Conservation (phyloP, 2,113 vertebrate species). For the Tursiops truncatus region DNA sequence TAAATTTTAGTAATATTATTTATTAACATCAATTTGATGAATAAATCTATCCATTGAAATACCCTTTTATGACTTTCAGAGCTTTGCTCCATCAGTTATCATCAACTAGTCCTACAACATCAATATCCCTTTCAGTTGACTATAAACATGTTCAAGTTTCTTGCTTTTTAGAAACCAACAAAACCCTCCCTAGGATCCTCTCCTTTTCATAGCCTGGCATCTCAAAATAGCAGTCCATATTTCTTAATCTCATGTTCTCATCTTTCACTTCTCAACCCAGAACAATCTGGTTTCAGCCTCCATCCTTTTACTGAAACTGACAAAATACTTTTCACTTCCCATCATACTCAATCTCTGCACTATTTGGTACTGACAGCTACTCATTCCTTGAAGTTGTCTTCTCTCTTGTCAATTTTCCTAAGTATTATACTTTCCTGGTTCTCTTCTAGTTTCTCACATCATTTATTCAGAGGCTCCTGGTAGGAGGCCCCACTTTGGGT, state of each 20-base stretch:
- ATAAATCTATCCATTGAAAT: neutral
- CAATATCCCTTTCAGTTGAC: neutral
- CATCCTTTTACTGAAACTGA: neutral
- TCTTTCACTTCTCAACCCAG: neutral
- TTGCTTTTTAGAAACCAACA: neutral
- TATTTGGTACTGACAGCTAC: neutral
- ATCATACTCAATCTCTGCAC: neutral
- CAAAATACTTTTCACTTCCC: neutral
- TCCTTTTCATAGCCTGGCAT: neutral
- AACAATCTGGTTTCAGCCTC: neutral
- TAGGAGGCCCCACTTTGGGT: neutral
- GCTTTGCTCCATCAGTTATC: neutral
- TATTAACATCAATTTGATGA: conserved; percentile 30
- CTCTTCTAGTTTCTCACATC: neutral
- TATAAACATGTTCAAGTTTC: conserved; percentile 21
- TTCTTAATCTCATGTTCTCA: neutral
- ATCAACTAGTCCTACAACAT: neutral
- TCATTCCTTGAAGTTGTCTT: neutral
- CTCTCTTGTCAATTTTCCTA: neutral
- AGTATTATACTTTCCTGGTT: neutral
- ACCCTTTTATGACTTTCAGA: neutral
- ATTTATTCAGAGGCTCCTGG: neutral
- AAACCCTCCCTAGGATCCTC: neutral
- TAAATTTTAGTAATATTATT: conserved; percentile 29
- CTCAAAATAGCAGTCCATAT: neutral